phyloP scores from a whole-genome alignment of 2,888 invertebrate species.

The Cotesia congregata region DNA sequence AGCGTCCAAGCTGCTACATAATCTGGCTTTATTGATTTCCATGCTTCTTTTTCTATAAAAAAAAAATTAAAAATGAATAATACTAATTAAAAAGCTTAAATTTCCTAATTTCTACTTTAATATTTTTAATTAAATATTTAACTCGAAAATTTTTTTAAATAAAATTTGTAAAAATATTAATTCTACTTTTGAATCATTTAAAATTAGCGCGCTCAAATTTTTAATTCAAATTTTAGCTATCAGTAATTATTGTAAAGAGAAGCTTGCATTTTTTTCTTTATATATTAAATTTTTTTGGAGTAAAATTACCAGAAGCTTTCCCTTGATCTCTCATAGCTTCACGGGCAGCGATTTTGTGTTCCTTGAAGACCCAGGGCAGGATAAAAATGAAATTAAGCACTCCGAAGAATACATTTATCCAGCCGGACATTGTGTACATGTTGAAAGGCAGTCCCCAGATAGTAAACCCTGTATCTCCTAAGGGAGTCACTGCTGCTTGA shows the following conservation, averaged over 20 bases:
- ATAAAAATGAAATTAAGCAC: conserved; percentile 81
- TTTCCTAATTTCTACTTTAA: conserved; percentile 17
- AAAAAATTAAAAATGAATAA: conserved; percentile 25
- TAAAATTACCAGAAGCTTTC: conserved; percentile 73
- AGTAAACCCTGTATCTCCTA: conserved; percentile 78
- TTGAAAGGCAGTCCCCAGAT: conserved; percentile 77
- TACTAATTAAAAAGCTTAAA: conserved; percentile 22
- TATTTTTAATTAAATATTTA: too few relatives aligned
- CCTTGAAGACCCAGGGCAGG: conserved; percentile 82
- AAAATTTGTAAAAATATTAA: too few relatives aligned
- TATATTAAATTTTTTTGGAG: background rate
- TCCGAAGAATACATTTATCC: conserved; percentile 86
- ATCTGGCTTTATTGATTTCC: conserved; percentile 81
- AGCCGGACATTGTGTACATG: conserved; percentile 90
- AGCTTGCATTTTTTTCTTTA: background rate
- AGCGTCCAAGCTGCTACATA: conserved; percentile 84
- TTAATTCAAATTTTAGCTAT: too few relatives aligned
- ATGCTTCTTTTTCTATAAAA: conserved; percentile 79
- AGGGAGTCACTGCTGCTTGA: conserved; percentile 84
- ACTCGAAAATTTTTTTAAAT: too few relatives aligned
- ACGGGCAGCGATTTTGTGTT: conserved; percentile 82
- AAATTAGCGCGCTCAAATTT: too few relatives aligned
- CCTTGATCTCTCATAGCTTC: conserved; percentile 85
- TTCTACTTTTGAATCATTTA: too few relatives aligned
- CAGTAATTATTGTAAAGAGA: too few relatives aligned